Percentiles rank a stretch among this genome's conserved stretches.
Conservation (phyloP, 2,113 vertebrate species). For the Thalassarche chlororhynchos region DNA sequence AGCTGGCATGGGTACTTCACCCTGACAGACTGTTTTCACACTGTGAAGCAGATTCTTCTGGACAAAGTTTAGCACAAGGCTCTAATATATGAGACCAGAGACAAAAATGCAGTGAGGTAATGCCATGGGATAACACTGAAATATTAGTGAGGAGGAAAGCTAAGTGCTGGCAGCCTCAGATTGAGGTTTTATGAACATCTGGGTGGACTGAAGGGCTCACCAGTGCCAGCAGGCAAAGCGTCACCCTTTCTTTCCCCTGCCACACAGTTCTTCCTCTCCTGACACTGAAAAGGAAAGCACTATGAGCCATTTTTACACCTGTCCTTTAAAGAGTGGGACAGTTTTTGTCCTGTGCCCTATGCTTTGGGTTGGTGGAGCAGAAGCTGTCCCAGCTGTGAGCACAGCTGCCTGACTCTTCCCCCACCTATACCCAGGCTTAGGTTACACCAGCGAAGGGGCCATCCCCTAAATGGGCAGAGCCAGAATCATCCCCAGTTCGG, state of each 20-base stretch:
- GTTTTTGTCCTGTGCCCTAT: background rate
- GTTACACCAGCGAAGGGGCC: background rate
- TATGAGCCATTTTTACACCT: background rate
- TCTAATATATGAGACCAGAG: background rate
- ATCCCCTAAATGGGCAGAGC: background rate
- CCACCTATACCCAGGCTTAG: background rate
- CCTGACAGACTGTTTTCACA: background rate
- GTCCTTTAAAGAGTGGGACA: background rate
- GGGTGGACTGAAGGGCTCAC: background rate
- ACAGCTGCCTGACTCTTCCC: background rate
- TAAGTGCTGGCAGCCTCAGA: background rate
- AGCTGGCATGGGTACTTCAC: background rate
- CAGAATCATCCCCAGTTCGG: background rate
- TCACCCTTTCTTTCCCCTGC: background rate
- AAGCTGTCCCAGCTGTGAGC: background rate
- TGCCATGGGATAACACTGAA: background rate
- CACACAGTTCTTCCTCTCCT: background rate
- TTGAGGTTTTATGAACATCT: background rate
- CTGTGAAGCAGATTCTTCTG: background rate
- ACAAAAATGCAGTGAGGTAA: background rate
- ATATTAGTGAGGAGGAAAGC: background rate
- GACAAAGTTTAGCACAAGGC: background rate
- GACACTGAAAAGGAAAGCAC: background rate
- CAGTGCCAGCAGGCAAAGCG: background rate
- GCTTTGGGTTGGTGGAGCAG: background rate